Percentiles rank a stretch among this genome's conserved stretches.
Conservation (phyloP, 2,888 invertebrate species). For the Conchocele bisecta region DNA sequence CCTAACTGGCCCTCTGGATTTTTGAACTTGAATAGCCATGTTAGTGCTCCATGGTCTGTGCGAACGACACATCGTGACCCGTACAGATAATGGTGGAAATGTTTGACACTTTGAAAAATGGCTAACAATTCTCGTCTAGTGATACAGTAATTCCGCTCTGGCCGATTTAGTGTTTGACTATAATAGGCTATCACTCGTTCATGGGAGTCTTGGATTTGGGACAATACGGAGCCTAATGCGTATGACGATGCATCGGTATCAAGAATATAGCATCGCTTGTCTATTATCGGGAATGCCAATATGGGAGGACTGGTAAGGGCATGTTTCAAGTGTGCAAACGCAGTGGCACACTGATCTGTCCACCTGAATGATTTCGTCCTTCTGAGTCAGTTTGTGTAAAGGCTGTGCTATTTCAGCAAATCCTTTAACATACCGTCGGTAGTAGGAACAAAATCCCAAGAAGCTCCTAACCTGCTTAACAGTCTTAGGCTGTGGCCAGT, state of each 20-base stretch:
- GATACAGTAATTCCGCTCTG: slow-evolving; percentile 41
- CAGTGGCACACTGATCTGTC: slow-evolving; percentile 26
- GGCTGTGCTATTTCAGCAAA: slow-evolving; percentile 56
- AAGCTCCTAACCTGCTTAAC: slow-evolving; percentile 47
- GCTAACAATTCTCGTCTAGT: slow-evolving; percentile 44
- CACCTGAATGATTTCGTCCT: slow-evolving; percentile 26
- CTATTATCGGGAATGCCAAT: neutral
- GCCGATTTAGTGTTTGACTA: slow-evolving; percentile 23
- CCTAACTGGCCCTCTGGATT: slow-evolving; percentile 45
- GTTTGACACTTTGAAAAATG: slow-evolving; percentile 27
- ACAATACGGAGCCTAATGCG: slow-evolving; percentile 30
- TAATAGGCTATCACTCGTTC: slow-evolving; percentile 36
- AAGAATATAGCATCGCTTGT: neutral
- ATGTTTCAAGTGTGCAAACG: neutral
- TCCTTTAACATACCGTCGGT: slow-evolving; percentile 48
- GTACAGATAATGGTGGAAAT: slow-evolving; percentile 52
- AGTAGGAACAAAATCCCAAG: slow-evolving; percentile 55
- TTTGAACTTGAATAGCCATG: slow-evolving; percentile 32
- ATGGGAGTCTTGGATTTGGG: slow-evolving; percentile 34
- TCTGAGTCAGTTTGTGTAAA: slow-evolving; percentile 39
- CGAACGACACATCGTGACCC: slow-evolving; percentile 20
- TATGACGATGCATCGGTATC: slow-evolving; percentile 28
- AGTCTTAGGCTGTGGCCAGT: slow-evolving; percentile 41
- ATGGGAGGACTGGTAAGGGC: neutral
- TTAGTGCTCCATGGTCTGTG: slow-evolving; percentile 43